Base-by-base conservation (phyloP, 53 echinoderm and acorn worm genomes). In the Patiria pectinifera region DNA sequence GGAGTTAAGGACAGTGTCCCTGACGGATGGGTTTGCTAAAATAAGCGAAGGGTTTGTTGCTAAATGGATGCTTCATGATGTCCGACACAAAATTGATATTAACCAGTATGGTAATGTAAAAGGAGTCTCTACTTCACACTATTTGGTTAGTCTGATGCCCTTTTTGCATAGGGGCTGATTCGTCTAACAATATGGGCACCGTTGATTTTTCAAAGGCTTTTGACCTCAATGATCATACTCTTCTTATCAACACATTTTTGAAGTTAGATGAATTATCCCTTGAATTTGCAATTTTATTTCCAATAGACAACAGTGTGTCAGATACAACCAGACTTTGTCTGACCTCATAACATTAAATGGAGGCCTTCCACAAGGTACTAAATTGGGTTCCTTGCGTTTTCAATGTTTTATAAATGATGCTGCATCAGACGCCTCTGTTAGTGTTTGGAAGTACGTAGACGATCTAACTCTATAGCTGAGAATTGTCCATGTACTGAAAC, bases 101-200 rank as follows among this genome's bases (percentile, higher is more conserved):
- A 80, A 80, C 21, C 82, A 91, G 82, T 91, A 63, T 91, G 91
- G 91, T 66, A 91, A 91, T 80, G 91, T 91, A 15, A 69, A 81
- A 35, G 69, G 81, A 12, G 89, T 91, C 35, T 81, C 91, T 46
- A 91, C 91, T 25, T 80, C 91, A 62, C 91, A 81, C 70, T 91
- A 91, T 81, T 63, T 91, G 81, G 81, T 91, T 61, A 81, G 91
- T 91, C 47, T 91, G 82, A 80, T 91, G 62, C 69, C 80, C 53
- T 91, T 80, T 62, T 62, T 81, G 82, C 91, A 91, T 18, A 61
- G 82, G 80, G 26, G 91, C 91, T 91, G 91, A 91, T 81, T 63
- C 16, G 62, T 21, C 82, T 62, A 91, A 91, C 62, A 81, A 91
- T 80, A 69, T 16, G 11, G 91, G 91, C 48, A 91, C 91, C 60